A percentile compares a stretch with the other conserved stretches of the same genome.
Conservation (phyloP, 2,113 vertebrate species). For the Stictonetta naevosa region DNA sequence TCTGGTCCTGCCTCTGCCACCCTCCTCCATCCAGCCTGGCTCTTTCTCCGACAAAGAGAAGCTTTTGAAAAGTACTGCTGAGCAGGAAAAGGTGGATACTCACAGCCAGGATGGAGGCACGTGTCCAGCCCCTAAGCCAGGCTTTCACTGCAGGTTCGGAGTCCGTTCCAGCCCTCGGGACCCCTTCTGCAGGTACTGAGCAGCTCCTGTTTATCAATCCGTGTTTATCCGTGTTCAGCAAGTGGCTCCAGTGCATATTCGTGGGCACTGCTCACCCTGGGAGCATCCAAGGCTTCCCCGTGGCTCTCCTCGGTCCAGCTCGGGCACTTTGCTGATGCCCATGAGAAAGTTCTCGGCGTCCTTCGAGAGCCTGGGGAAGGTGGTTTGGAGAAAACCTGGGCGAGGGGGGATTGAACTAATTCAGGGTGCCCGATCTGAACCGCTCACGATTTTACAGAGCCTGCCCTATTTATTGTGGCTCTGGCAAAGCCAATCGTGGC, state of each 20-base stretch:
- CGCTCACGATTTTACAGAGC: background rate
- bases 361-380: background rate
- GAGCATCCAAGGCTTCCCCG: background rate
- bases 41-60: background rate
- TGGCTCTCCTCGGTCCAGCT: background rate
- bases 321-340: background rate
- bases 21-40: background rate
- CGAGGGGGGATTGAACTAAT: background rate
- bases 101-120: background rate
- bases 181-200: background rate
- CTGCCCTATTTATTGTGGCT: background rate
- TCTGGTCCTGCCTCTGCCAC: background rate
- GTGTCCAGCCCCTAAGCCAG: background rate
- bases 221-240: accelerated
- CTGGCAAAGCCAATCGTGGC: accelerated
- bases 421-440: background rate
- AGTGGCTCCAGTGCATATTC: accelerated
- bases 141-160: background rate
- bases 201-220: background rate
- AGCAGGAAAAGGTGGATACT: background rate
- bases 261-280: background rate
- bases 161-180: background rate
- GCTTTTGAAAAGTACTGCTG: too few species aligned
- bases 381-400: background rate
- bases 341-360: background rate